Percentiles rank a stretch among this genome's conserved stretches.
Evolutionary conservation across 2,113 vertebrate species (phyloP).

Genomic region (Callionymus lyra): DNA sequence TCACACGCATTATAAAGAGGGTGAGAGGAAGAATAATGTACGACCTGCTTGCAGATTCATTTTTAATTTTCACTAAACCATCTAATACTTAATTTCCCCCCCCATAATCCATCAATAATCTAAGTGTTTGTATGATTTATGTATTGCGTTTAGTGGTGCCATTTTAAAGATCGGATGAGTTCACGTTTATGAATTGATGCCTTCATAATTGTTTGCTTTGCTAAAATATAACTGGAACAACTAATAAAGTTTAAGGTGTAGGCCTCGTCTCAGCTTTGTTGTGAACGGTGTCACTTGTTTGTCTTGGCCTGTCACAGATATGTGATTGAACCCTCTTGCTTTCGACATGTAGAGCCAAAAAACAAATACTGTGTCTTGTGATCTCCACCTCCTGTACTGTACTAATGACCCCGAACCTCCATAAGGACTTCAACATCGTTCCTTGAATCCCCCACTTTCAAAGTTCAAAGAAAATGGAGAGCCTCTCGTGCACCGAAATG

Average conservation of each 20-base stretch:
- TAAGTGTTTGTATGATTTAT: conserved; percentile 40
- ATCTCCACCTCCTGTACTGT: conserved; percentile 19
- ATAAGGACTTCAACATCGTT: no score
- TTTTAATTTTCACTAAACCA: conserved; percentile 50
- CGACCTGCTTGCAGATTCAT: conserved; percentile 55
- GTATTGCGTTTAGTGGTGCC: conserved; percentile 57
- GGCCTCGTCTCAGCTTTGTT: conserved; percentile 34
- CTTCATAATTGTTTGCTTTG: conserved; percentile 79
- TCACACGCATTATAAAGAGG: conserved; percentile 36
- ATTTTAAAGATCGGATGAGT: conserved; percentile 58
- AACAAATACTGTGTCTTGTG: conserved; percentile 40
- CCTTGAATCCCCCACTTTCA: no score
- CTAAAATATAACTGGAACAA: conserved; percentile 66
- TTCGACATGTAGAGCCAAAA: no score
- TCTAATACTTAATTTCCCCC: conserved; percentile 50
- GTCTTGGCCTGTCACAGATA: conserved; percentile 6
- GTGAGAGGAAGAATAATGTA: conserved; percentile 33
- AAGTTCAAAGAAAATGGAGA: no score
- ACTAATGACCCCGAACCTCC: no score
- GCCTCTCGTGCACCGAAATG: no score
- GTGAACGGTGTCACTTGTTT: conserved; percentile 5
- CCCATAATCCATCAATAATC: conserved; percentile 35
- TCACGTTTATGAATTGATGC: conserved; percentile 60
- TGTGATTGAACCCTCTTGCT: conserved; percentile 7
- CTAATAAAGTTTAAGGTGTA: conserved; percentile 65